These are phyloP conservation scores for Urechis unicinctus DNA, from an alignment of 2,888 invertebrate genomes.

Conservation along the genomic window DNA sequence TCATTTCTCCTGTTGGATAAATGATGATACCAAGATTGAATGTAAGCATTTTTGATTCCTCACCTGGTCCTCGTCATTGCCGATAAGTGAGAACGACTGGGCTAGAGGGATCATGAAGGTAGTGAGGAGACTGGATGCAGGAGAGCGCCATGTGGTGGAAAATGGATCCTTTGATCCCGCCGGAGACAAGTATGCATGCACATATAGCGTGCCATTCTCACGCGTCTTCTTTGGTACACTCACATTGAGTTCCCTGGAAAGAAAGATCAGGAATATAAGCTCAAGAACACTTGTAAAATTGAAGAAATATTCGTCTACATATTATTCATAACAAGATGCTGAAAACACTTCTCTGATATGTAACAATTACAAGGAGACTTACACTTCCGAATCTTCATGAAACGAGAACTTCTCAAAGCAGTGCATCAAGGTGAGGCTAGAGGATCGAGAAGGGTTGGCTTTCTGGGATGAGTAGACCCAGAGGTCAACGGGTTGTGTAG, in stretches of 20 bases:
- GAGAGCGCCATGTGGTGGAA: slow-evolving; percentile 59
- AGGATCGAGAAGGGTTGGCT: slow-evolving; percentile 15
- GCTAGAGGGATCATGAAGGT: slow-evolving; percentile 70
- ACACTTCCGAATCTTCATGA: too few relatives aligned
- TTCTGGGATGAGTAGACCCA: slow-evolving; percentile 31
- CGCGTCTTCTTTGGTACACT: slow-evolving; percentile 68
- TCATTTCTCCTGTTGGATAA: too few relatives aligned
- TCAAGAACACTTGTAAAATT: not conserved
- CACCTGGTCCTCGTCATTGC: slow-evolving; percentile 15
- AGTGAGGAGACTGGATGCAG: slow-evolving; percentile 64
- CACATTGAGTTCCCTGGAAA: slow-evolving; percentile 62
- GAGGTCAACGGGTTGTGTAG: slow-evolving; percentile 11
- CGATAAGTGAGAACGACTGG: slow-evolving; percentile 54
- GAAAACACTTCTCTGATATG: too few relatives aligned
- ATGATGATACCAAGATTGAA: too few relatives aligned
- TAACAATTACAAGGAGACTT: too few relatives aligned
- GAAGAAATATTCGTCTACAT: not conserved
- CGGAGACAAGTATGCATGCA: slow-evolving; percentile 65
- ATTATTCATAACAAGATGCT: too few relatives aligned
- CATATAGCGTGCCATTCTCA: slow-evolving; percentile 75
- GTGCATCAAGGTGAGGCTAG: slow-evolving; percentile 35
- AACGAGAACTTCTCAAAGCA: too few relatives aligned
- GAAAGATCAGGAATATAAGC: not conserved
- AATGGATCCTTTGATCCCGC: slow-evolving; percentile 25
- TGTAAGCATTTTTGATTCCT: too few relatives aligned